These are phyloP conservation scores for Clusia tigrina DNA, from an alignment of 2,888 invertebrate genomes.

Conservation along the genomic window DNA sequence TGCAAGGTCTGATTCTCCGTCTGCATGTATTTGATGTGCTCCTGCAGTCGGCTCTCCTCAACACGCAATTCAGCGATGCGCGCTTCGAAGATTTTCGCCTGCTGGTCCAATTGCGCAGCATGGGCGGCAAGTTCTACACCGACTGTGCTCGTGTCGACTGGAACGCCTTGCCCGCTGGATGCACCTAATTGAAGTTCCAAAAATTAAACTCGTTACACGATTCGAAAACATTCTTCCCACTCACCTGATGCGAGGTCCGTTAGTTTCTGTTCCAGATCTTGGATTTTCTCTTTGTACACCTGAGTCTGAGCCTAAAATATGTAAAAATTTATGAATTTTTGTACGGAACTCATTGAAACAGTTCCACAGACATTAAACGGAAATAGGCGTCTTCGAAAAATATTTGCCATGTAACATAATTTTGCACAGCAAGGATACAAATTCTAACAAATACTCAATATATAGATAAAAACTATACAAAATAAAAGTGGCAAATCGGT, in stretches of 20 bases:
- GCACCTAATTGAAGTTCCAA: constrained; percentile 38
- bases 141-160: constrained; percentile 25
- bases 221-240: background rate
- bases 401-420: no score
- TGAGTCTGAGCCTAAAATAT: constrained; percentile 58
- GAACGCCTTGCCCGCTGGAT: constrained; percentile 42
- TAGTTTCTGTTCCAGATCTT: constrained; percentile 57
- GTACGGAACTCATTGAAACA: background rate
- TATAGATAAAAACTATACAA: no score
- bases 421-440: no score
- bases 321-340: constrained; percentile 6
- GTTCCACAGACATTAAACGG: constrained; percentile 1
- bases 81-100: constrained; percentile 37
- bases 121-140: constrained; percentile 37
- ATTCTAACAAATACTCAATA: no score
- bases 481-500: no score
- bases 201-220: background rate
- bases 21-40: constrained; percentile 50
- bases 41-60: constrained; percentile 48
- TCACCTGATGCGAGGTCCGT: constrained; percentile 49
- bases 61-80: constrained; percentile 43
- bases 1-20: constrained; percentile 53
- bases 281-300: constrained; percentile 61
- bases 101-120: constrained; percentile 37
- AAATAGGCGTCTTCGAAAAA: background rate